These are phyloP conservation scores for Scaptodrosophila lebanonensis DNA, from an alignment of 1,140 invertebrate species.

Conservation along the genomic window DNA sequence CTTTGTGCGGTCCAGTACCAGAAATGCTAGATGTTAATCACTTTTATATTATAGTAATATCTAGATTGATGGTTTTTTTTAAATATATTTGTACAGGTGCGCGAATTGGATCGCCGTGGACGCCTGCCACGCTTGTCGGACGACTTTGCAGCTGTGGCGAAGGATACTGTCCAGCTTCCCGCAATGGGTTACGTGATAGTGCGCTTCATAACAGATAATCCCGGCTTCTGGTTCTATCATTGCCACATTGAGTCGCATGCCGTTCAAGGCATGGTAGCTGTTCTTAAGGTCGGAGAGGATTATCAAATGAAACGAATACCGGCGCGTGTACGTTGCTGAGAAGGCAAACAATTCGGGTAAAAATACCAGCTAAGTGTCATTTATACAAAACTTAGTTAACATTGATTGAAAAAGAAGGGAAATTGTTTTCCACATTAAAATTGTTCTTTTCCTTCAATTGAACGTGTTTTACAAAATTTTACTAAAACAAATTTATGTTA, in stretches of 20 bases:
- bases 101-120: conserved; percentile 56
- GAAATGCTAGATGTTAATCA: no score
- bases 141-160: conserved; percentile 55
- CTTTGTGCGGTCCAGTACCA: no score
- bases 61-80: no score
- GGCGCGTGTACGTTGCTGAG: conserved; percentile 49
- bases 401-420: no score
- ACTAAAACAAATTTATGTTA: no score
- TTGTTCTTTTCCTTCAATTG: no score
- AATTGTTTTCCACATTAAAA: no score
- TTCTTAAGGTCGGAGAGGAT: conserved; percentile 79
- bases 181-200: conserved; percentile 62
- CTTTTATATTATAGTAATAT: neutral
- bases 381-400: no score
- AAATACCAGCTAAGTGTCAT: no score
- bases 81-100: conserved; percentile 50
- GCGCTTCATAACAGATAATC: conserved; percentile 68
- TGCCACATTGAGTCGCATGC: conserved; percentile 77
- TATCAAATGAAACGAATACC: conserved; percentile 65
- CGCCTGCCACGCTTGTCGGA: conserved; percentile 42
- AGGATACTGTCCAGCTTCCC: conserved; percentile 69
- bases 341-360: no score
- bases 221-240: conserved; percentile 71
- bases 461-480: no score
- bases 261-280: conserved; percentile 79